phyloP scores from a whole-genome alignment of 2,888 invertebrate species.

The Parelbella ahira region DNA sequence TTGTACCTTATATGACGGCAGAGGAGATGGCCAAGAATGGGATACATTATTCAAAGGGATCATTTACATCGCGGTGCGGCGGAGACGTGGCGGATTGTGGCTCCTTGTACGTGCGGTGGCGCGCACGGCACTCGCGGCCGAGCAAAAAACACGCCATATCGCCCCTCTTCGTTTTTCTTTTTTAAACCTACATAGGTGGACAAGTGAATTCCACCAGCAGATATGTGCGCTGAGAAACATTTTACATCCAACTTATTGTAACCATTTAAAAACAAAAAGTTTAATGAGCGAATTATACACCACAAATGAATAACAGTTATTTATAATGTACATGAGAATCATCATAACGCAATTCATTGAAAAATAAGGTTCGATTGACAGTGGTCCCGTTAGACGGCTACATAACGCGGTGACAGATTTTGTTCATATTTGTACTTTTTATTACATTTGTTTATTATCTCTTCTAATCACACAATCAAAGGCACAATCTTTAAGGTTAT shows the following conservation, averaged over 20 bases:
- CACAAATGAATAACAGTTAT: conserved; percentile 23
- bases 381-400: no score
- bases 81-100: conserved; percentile 65
- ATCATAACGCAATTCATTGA: neutral
- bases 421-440: no score
- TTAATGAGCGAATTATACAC: conserved; percentile 18
- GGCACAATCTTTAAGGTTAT: no score
- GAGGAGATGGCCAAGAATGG: conserved; percentile 67
- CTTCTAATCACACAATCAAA: no score
- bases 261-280: conserved; percentile 23
- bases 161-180: conserved; percentile 60
- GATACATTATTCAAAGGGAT: conserved; percentile 77
- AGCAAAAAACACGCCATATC: conserved; percentile 70
- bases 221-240: conserved; percentile 35
- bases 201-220: conserved; percentile 35
- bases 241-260: conserved; percentile 34
- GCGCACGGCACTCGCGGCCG: conserved; percentile 56
- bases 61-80: conserved; percentile 71
- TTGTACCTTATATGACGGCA: conserved; percentile 68
- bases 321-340: conserved; percentile 4
- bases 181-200: conserved; percentile 43
- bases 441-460: no score
- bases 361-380: no score
- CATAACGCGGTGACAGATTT: no score
- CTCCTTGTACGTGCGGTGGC: conserved; percentile 65